A percentile compares a stretch with the other conserved stretches of the same genome.
These are phyloP conservation scores for Drosophila erecta DNA, from an alignment of 1,140 invertebrate species.

Conservation along the genomic window DNA sequence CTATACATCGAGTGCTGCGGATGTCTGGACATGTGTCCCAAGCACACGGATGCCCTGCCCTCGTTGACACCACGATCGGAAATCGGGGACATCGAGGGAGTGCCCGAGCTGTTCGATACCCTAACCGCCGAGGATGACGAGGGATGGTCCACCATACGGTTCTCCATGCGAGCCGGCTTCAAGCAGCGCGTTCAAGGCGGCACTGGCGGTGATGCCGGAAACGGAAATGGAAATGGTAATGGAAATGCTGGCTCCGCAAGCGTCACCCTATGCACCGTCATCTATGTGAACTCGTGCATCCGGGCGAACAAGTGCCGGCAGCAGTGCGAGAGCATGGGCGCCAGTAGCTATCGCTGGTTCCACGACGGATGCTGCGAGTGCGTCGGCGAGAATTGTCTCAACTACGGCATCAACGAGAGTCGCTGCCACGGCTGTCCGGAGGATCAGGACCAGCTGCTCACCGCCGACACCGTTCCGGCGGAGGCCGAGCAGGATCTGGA, in stretches of 20 bases:
- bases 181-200: conserved; percentile 58
- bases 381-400: conserved; percentile 94
- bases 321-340: conserved; percentile 82
- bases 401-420: conserved; percentile 96
- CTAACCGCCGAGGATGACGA: conserved; percentile 92
- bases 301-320: conserved; percentile 91
- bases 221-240: conserved; percentile 12
- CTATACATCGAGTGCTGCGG: conserved; percentile 97
- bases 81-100: conserved; percentile 93
- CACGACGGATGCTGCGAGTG: conserved; percentile 98
- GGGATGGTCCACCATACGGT: conserved; percentile 92
- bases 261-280: conserved; percentile 96
- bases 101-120: conserved; percentile 93
- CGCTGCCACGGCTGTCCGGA: conserved; percentile 78
- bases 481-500: conserved; percentile 64
- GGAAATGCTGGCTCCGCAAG: conserved; percentile 38
- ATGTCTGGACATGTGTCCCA: conserved; percentile 96
- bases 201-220: neutral
- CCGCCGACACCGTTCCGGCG: conserved; percentile 8
- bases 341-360: conserved; percentile 91
- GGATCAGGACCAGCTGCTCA: conserved; percentile 50
- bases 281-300: conserved; percentile 95
- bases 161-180: conserved; percentile 83
- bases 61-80: conserved; percentile 92
- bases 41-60: conserved; percentile 89